phyloP scores from a whole-genome alignment of 2,113 vertebrate genomes.

The Otus sunia region DNA sequence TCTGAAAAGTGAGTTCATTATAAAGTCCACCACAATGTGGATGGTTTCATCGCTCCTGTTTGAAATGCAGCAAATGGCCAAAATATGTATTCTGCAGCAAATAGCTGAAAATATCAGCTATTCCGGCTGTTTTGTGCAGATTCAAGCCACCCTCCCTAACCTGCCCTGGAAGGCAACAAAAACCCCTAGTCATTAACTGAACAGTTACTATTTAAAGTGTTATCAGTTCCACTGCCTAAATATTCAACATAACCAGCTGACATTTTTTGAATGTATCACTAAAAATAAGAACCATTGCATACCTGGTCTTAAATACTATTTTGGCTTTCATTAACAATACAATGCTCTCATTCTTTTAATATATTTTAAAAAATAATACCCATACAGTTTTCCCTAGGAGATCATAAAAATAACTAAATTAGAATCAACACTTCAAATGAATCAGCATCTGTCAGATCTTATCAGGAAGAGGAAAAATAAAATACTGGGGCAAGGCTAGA shows the following conservation, averaged over 20 bases:
- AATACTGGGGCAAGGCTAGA: neutral
- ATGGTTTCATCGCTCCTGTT: neutral
- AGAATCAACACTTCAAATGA: neutral
- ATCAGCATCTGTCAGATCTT: neutral
- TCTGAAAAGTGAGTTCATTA: neutral
- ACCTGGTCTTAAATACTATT: neutral
- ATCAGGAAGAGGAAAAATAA: neutral
- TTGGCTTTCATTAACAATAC: neutral
- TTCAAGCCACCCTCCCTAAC: neutral
- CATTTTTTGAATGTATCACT: neutral
- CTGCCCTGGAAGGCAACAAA: neutral
- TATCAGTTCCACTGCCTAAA: neutral
- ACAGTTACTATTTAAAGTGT: neutral
- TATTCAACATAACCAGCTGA: neutral
- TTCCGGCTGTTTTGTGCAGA: neutral
- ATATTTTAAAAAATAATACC: neutral
- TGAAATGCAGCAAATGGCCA: neutral
- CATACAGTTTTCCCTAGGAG: neutral
- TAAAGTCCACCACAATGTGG: neutral
- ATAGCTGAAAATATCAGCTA: neutral
- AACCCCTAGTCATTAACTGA: neutral
- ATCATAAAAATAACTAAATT: neutral
- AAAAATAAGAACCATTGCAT: neutral
- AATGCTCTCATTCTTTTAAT: neutral
- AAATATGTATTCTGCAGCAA: neutral